These are phyloP conservation scores for Lutjanus campechanus DNA, from an alignment of 2,797 vertebrate species.

Conservation along the genomic window DNA sequence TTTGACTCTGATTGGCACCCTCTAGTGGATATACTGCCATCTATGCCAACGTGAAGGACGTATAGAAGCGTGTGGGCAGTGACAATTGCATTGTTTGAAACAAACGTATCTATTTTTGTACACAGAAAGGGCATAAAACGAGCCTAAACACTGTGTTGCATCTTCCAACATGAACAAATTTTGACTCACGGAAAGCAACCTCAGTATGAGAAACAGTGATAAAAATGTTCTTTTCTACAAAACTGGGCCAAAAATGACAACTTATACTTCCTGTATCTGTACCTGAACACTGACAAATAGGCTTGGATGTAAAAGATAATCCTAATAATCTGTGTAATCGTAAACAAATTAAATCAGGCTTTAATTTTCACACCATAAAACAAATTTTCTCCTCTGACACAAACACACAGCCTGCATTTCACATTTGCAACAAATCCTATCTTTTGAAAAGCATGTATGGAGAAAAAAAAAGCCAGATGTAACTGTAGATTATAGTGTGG, in stretches of 20 bases:
- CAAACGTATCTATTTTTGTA: no score
- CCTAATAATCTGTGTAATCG: background rate
- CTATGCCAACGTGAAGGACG: no score
- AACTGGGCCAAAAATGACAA: constrained; percentile 22
- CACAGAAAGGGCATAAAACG: no score
- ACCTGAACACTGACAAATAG: constrained; percentile 7
- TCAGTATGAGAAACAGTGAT: constrained; percentile 1
- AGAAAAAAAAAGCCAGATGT: constrained; percentile 12
- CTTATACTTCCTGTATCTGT: background rate
- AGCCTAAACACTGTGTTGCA: constrained; percentile 4
- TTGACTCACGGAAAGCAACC: constrained; percentile 32
- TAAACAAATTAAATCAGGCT: constrained; percentile 22
- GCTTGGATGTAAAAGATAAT: constrained; percentile 10
- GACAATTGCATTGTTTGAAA: no score
- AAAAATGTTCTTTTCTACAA: constrained; percentile 15
- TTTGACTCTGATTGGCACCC: no score
- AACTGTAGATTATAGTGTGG: constrained; percentile 75
- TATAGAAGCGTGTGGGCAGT: no score
- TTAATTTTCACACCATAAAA: background rate
- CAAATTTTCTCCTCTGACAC: background rate
- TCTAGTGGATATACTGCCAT: no score
- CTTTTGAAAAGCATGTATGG: constrained; percentile 39
- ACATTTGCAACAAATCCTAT: constrained; percentile 26
- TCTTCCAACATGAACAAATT: constrained; percentile 31
- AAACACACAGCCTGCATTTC: constrained; percentile 16